phyloP scores from a whole-genome alignment of 2,113 vertebrate genomes.

The Ardeotis arabs region DNA sequence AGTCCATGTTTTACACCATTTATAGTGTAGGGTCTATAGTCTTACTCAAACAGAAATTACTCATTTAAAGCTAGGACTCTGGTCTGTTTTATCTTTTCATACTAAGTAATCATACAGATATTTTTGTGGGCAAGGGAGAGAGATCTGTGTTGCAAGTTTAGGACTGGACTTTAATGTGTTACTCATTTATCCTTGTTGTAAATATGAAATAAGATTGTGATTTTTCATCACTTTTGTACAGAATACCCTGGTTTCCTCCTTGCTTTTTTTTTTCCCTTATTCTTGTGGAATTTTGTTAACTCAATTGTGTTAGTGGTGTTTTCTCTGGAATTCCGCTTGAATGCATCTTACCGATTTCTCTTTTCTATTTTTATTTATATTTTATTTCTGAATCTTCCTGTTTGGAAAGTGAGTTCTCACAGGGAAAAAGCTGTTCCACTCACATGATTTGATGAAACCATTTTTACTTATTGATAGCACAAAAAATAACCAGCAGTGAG shows the following conservation, averaged over 20 bases:
- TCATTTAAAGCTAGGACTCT: background rate
- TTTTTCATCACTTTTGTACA: background rate
- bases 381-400: background rate
- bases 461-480: background rate
- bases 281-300: background rate
- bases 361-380: background rate
- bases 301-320: background rate
- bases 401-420: background rate
- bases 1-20: background rate
- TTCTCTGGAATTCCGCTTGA: background rate
- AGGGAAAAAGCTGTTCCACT: background rate
- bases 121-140: background rate
- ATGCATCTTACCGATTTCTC: background rate
- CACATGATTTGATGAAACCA: background rate
- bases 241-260: background rate
- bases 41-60: background rate
- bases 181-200: background rate
- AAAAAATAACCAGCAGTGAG: background rate
- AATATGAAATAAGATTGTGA: background rate
- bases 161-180: background rate
- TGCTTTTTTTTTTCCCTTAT: background rate
- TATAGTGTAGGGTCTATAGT: background rate
- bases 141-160: background rate
- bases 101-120: background rate
- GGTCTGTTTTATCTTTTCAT: background rate